Conservation (phyloP, 2,888 invertebrate species). For the Sphecodes monilicornis region DNA sequence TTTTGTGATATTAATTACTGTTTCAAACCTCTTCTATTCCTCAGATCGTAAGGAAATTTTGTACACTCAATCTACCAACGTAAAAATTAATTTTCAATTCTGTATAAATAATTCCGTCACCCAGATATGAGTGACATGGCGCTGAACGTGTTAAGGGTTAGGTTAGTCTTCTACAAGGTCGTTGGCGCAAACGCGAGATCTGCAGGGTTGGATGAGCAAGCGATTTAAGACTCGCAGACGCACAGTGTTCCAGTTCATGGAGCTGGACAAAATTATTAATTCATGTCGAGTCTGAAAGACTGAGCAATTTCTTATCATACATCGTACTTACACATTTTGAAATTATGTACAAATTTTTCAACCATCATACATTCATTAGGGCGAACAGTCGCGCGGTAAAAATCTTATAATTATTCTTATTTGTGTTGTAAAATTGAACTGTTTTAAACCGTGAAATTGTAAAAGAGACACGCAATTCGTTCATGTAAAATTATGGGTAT, state of each 20-base stretch:
- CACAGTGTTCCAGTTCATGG: background rate
- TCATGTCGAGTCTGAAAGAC: background rate
- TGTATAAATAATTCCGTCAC: no score
- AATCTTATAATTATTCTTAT: background rate
- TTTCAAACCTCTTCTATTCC: no score
- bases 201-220: conserved; percentile 28
- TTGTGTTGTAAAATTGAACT: background rate
- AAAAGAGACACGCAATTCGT: background rate
- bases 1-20: no score
- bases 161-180: conserved; percentile 22
- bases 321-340: background rate
- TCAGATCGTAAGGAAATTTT: no score
- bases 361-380: background rate
- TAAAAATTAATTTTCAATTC: no score
- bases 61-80: no score
- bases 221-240: background rate
- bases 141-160: no score
- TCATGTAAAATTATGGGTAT: no score
- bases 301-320: background rate
- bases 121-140: no score
- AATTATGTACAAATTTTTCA: background rate
- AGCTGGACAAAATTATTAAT: background rate
- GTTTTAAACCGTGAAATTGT: background rate
- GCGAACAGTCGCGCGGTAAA: background rate
- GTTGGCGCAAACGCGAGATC: conserved; percentile 34